Evolutionary conservation across 1,140 invertebrate genomes (phyloP), one percentile per base, ranked within the genome.

Genomic region (Geopemphigus sp.): DNA sequence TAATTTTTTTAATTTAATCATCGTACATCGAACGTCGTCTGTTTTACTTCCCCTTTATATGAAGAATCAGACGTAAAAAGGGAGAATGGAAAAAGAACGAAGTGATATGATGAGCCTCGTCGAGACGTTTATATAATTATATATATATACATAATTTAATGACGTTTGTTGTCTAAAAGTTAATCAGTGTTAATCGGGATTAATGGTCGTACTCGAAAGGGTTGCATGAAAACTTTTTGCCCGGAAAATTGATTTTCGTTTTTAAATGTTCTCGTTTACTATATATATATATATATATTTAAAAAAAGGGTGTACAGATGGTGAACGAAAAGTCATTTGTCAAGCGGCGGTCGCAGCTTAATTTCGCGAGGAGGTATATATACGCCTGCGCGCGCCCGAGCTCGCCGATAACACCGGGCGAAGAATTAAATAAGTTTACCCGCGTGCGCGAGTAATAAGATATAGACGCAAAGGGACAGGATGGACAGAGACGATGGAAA

Each of bases 111-210:
- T 10, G 32, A 39, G 39, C 64, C 24, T n/a, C n/a, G n/a, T 5
- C 32, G 32, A 76, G 73, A 76, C 73, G 73, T 59, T 76, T 76
- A 76, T 76, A 57, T 59, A 76, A 76, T 76, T 59, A 59, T 76
- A 57, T 57, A 39, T 39, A 39, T 39, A 8, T 39, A 39, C 8
- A 39, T 3, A 39, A 8, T 39, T 39, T 39, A 57, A 76, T 76
- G 73, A 76, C 73, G 73, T 76, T 76, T 76, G 73, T 76, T 39
- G 73, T 72, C 68, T 72, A 63, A 63, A 78, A 78, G 74, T 78
- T 78, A 78, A 78, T 78, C 74, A 78, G 74, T 63, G 74, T 78
- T 78, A 78, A 78, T 78, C 74, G 74, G 74, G 74, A 78, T 78
- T 78, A 78, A 78, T 78, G 74, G 74, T 78, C 39, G 74, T 57